Conservation (phyloP, 2,113 vertebrate genomes). For the Chinchilla lanigera region DNA sequence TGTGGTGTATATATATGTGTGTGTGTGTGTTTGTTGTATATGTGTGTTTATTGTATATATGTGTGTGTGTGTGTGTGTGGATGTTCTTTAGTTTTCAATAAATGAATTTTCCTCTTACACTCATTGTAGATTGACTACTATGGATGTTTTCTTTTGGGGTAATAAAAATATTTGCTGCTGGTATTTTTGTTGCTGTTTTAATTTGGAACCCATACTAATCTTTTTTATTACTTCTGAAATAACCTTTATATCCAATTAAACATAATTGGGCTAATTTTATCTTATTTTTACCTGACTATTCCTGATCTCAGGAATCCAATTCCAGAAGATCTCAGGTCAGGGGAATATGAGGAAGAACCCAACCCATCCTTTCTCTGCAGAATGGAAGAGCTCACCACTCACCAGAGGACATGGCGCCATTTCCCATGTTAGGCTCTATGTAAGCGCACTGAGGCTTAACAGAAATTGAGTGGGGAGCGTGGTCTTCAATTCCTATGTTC, state of each 20-base stretch:
- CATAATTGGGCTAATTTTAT: neutral
- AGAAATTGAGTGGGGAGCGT: neutral
- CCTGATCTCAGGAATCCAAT: too few relatives aligned
- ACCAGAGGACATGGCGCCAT: neutral
- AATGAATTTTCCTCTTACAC: neutral
- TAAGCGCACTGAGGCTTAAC: too few relatives aligned
- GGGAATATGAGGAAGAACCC: neutral
- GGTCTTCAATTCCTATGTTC: neutral
- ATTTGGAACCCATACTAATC: neutral
- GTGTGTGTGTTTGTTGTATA: neutral
- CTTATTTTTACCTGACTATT: neutral
- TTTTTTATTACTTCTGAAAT: conserved; percentile 50
- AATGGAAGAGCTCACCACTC: neutral
- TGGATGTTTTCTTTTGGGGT: neutral
- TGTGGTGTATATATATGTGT: neutral
- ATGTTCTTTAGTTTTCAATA: neutral
- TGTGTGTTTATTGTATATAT: neutral
- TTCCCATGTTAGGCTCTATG: neutral
- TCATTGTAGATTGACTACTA: conserved; percentile 1
- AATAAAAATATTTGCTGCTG: neutral
- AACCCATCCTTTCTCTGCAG: neutral
- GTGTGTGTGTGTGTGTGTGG: neutral
- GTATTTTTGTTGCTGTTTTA: neutral
- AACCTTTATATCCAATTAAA: neutral
- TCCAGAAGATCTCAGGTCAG: neutral